phyloP scores from a whole-genome alignment of 2,888 invertebrate genomes.

The Oxyteleia sp. region DNA sequence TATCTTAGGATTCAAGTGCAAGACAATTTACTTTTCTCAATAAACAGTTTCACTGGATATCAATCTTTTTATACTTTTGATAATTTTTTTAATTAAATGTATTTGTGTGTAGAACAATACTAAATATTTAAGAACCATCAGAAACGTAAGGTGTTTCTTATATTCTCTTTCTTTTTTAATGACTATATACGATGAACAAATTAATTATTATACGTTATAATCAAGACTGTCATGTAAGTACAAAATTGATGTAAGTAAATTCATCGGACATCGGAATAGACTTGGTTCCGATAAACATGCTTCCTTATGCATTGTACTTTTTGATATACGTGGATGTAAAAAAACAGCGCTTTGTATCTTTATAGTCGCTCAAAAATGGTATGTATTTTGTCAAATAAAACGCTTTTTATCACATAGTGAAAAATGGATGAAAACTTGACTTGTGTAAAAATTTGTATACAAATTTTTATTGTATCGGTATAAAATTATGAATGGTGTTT shows the following conservation, averaged over 20 bases:
- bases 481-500: too few species aligned
- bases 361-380: conserved; percentile 32
- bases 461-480: too few species aligned
- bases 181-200: background rate
- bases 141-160: too few species aligned
- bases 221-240: conserved; percentile 17
- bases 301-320: conserved; percentile 33
- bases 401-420: conserved; percentile 33
- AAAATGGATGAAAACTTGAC: conserved; percentile 23
- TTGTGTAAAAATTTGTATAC: background rate
- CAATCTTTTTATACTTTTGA: background rate
- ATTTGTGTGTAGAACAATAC: too few species aligned
- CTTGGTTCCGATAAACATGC: conserved; percentile 10
- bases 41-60: too few species aligned
- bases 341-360: conserved; percentile 44
- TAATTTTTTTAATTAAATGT: background rate
- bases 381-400: conserved; percentile 38
- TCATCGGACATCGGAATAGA: conserved; percentile 10
- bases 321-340: conserved; percentile 39
- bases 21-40: conserved; percentile 11
- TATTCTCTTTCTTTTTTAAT: too few species aligned
- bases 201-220: background rate
- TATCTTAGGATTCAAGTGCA: too few species aligned
- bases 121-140: too few species aligned
- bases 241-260: conserved; percentile 32